Evolutionary conservation across 2,888 invertebrate species (phyloP).

Genomic region (Meiosimyza decipiens): DNA sequence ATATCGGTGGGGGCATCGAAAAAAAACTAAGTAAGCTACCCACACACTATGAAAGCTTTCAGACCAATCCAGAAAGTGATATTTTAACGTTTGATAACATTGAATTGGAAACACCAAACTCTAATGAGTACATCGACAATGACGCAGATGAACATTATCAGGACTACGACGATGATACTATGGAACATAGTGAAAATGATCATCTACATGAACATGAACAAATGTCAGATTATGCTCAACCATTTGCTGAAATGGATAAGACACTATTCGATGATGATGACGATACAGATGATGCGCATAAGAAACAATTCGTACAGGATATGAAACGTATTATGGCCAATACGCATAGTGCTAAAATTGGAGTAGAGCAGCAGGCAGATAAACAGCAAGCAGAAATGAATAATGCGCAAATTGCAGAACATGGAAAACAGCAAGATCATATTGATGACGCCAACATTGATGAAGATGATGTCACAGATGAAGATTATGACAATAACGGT

Average conservation of each 20-base stretch:
- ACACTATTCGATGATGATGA: constrained; percentile 56
- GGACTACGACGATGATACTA: not conserved
- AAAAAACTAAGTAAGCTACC: constrained; percentile 56
- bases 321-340: constrained; percentile 67
- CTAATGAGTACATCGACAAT: constrained; percentile 45
- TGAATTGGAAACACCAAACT: constrained; percentile 45
- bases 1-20: constrained; percentile 41
- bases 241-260: constrained; percentile 52
- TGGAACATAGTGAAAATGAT: constrained; percentile 2
- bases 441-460: constrained; percentile 6
- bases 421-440: not conserved
- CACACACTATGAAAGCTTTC: constrained; percentile 61
- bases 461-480: not conserved
- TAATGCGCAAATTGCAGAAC: too few species aligned
- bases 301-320: constrained; percentile 64
- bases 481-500: constrained; percentile 39
- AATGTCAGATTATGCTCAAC: not conserved
- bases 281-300: constrained; percentile 60
- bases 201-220: constrained; percentile 25
- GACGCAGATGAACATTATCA: constrained; percentile 39
- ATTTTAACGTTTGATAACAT: constrained; percentile 59
- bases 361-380: constrained; percentile 39
- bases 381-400: constrained; percentile 8
- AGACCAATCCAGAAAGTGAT: constrained; percentile 60
- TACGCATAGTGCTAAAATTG: constrained; percentile 42